These are phyloP conservation scores for Pangasius krempfi DNA, from an alignment of 2,797 vertebrate genomes.

Conservation along the genomic window DNA sequence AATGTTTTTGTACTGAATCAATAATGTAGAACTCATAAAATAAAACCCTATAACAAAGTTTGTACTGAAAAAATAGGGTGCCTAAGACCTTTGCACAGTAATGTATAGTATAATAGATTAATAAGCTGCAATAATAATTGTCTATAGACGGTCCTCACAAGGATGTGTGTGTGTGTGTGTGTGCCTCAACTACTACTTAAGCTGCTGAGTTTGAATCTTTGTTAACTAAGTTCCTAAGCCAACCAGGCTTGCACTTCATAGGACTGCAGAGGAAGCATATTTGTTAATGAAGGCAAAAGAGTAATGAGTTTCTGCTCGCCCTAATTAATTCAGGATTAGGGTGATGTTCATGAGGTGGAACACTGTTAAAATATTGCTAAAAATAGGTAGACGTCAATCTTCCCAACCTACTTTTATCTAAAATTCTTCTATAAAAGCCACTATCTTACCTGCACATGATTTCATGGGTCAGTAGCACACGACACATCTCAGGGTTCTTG, in stretches of 20 bases:
- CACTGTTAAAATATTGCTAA: slow-evolving; percentile 73
- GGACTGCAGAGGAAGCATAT: slow-evolving; percentile 71
- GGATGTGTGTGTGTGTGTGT: background rate
- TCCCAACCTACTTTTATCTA: slow-evolving; percentile 79
- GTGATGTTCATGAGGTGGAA: slow-evolving; percentile 60
- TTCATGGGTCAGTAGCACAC: slow-evolving; percentile 97
- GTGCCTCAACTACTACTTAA: background rate
- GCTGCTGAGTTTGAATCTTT: background rate
- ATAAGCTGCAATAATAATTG: background rate
- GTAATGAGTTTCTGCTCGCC: slow-evolving; percentile 84
- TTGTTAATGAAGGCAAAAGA: slow-evolving; percentile 81
- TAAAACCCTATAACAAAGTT: too few relatives aligned
- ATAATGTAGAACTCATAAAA: too few relatives aligned
- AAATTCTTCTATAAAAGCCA: slow-evolving; percentile 81
- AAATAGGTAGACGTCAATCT: slow-evolving; percentile 75
- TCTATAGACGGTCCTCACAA: background rate
- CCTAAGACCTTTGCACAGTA: too few relatives aligned
- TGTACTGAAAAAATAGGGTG: too few relatives aligned
- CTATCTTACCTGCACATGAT: slow-evolving; percentile 94
- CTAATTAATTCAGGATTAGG: slow-evolving; percentile 80
- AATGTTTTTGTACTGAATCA: too few relatives aligned
- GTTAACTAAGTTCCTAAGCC: slow-evolving; percentile 5
- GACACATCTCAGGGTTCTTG: slow-evolving; percentile 99
- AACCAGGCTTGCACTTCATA: slow-evolving; percentile 70
- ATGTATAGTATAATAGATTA: background rate